Base-by-base conservation (phyloP, 2,797 vertebrate genomes). In the Clarias laeviceps region DNA sequence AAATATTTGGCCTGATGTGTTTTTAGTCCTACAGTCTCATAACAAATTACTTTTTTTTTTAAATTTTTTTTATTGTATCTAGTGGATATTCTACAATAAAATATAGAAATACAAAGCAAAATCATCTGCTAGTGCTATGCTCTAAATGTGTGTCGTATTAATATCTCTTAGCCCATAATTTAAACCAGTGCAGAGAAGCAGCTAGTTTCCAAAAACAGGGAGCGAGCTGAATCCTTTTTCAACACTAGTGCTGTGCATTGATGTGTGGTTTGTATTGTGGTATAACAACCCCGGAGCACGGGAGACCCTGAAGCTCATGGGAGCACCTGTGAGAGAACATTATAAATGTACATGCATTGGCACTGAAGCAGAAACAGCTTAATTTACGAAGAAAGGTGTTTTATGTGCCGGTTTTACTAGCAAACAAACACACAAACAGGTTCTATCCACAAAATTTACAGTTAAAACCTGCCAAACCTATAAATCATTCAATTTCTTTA, bases 331-430 rank as follows among this genome's bases (percentile, higher is more conserved):
- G 90, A 89, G 91, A 91, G 86, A 94, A 91, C 88, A 87, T 93
- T 93, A 94, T 91, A 93, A 91, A 94, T 95, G 93, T 93, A 94
- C 94, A 95, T 95, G 87, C 92, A 94, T 94, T 93, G 93, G 92
- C 93, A 94, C 14, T 93, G 90, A 88, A 94, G 92, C 93, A 94
- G 92, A 94, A 94, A 94, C 88, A 91, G 90, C 92, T 93, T 93
- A 90, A 84, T 79, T 65, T 84, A 69, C 82, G 93, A 86, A 84
- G 83, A 89, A 57, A 80, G 72, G 82, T 27, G 50, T 88, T 85
- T 87, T 84, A 80, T 74, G 59, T 68, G 32, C 34, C 37, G 37
- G 69, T 84, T 88, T 37, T 70, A 57, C 56, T n/a, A 73, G 65
- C 12, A 15, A 78, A 40, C 50, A 62, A 24, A 56, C 15, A 50